Evolutionary conservation across 2,888 invertebrate genomes (phyloP).

Genomic region (Hydropsyche betteni): DNA sequence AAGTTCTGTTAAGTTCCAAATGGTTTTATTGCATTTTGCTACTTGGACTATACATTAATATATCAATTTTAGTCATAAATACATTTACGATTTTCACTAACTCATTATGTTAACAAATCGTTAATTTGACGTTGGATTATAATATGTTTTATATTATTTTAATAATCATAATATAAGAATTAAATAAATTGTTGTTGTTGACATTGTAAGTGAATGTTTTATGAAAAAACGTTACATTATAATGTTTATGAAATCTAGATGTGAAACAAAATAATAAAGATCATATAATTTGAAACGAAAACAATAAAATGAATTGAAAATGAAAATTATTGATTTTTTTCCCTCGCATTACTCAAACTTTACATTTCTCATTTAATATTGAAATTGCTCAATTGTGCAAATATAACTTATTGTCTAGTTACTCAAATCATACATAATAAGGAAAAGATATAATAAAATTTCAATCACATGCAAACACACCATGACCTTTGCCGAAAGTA

Average conservation of each 20-base stretch:
- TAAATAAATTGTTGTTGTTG: conserved; percentile 49
- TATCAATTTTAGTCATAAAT: too few species aligned
- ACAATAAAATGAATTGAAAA: conserved; percentile 8
- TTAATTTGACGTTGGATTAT: not conserved
- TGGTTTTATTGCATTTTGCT: too few species aligned
- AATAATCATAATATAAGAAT: conserved; percentile 8
- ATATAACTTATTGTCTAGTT: too few species aligned
- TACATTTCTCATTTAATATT: too few species aligned
- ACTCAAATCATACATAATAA: not conserved
- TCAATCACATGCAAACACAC: not conserved
- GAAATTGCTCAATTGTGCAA: too few species aligned
- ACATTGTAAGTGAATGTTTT: conserved; percentile 50
- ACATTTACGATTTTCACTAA: too few species aligned
- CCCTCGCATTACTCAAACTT: too few species aligned
- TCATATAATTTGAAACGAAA: conserved; percentile 27
- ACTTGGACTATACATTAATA: too few species aligned
- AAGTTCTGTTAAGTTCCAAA: too few species aligned
- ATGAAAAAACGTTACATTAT: conserved; percentile 48
- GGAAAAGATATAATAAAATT: too few species aligned
- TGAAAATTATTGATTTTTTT: not conserved
- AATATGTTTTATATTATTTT: not conserved
- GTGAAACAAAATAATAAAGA: conserved; percentile 39
- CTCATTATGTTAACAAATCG: too few species aligned
- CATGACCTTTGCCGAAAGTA: not conserved
- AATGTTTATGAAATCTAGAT: conserved; percentile 49